Evolutionary conservation across 2,797 vertebrate genomes (phyloP).

Genomic region (Dendrocincla fuliginosa): DNA sequence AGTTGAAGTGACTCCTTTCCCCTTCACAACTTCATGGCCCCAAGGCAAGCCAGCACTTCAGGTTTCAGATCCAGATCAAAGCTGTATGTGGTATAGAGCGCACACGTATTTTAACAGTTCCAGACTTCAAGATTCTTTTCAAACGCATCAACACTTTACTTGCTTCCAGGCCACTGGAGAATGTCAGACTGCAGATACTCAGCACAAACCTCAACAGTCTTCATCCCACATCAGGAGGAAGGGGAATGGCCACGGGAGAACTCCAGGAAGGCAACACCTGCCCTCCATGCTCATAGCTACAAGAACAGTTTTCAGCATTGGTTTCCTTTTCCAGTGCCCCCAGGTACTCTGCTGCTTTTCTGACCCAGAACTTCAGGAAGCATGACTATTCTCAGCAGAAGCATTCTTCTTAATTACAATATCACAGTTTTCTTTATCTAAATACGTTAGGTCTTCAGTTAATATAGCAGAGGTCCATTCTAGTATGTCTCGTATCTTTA

Average conservation of each 20-base stretch:
- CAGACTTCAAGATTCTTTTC: background rate
- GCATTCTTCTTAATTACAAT: background rate
- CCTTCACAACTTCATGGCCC: background rate
- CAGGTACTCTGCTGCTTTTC: background rate
- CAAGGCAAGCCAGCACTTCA: background rate
- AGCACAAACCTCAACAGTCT: background rate
- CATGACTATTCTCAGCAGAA: rapidly evolving
- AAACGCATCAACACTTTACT: background rate
- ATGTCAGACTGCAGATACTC: background rate
- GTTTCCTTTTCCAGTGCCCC: background rate
- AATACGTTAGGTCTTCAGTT: background rate
- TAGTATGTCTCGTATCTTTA: background rate
- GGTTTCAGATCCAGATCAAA: background rate
- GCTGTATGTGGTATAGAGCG: background rate
- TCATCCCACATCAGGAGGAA: background rate
- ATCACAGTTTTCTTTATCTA: background rate
- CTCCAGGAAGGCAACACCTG: background rate
- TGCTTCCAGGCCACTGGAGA: background rate
- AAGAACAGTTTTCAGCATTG: background rate
- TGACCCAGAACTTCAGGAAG: background rate
- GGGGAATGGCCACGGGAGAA: background rate
- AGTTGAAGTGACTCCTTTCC: background rate
- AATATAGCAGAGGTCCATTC: background rate
- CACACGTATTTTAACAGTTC: background rate
- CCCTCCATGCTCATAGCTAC: rapidly evolving